Base-by-base conservation (phyloP, 2,797 vertebrate species). In the Todus mexicanus region DNA sequence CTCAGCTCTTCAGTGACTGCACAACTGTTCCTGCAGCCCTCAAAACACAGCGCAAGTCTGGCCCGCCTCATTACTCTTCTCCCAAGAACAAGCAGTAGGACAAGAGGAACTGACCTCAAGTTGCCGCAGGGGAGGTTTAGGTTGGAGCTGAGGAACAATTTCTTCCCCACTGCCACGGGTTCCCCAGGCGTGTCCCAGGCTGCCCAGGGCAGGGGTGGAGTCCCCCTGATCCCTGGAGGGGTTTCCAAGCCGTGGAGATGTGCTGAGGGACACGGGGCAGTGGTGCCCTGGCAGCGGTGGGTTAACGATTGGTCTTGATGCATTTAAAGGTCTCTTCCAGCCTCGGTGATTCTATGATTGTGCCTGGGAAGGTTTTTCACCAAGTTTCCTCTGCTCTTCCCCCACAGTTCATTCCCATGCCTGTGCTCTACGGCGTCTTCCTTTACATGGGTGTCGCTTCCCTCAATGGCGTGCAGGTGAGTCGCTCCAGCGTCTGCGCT, bases 361-460 rank as follows among this genome's bases (percentile, higher is more conserved):
- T 1, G 3, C 23, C 1, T 0, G 1, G 63, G 35, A 14, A 37
- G 15, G 21, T 43, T 10, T 35, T 40, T 94, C 31, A 85, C 69
- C 59, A 16, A 1, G 10, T 60, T 51, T 92, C 69, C 84, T 7
- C 11, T 60, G 53, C 81, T 92, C 71, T 94, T 74, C 40, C 47
- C 38, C 75, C 15, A 0, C 78, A 99, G 99, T 99, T 99, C 94
- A 99, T 99, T 81, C 99, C 99, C 31, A 99, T 99, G 99, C 99
- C 99, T 9, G 99, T 99, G 64, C 98, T 99, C 76, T 99, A 99
- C 5, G 99, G 99, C 13, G 99, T 99, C 85, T 99, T 99, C 97
- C 98, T 99, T 9, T 99, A 99, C 93, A 99, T 99, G 99, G 99
- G 99, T 2, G 99, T 99, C 1, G 99, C 99, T 3, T 99, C 99